Percentiles rank a stretch among this genome's conserved stretches.
Conservation (phyloP, 2,888 invertebrate species). For the Limnephilus marmoratus region DNA sequence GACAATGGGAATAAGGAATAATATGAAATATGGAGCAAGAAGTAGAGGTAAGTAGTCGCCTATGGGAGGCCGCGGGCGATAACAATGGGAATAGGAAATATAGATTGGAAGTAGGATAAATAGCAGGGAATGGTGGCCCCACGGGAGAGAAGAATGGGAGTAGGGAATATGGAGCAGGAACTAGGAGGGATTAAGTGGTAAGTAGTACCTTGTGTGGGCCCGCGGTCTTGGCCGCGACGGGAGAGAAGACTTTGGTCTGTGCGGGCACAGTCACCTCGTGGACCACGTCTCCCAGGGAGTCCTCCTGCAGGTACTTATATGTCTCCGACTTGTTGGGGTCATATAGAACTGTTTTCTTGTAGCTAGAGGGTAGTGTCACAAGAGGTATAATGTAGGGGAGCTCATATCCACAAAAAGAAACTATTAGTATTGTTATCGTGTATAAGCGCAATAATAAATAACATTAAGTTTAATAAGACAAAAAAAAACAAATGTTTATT, state of each 20-base stretch:
- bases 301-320: slow-evolving; percentile 90
- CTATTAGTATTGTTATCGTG: slow-evolving; percentile 58
- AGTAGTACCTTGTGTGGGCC: slow-evolving; percentile 67
- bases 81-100: no score
- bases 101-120: no score
- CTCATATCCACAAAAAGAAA: slow-evolving; percentile 66
- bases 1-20: no score
- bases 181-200: no score
- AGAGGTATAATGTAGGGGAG: slow-evolving; percentile 65
- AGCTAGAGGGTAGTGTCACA: slow-evolving; percentile 70
- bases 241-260: slow-evolving; percentile 87
- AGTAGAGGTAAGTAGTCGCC: no score
- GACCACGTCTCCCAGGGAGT: slow-evolving; percentile 80
- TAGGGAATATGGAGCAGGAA: no score
- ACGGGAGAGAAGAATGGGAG: no score
- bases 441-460: slow-evolving; percentile 61
- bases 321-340: slow-evolving; percentile 94
- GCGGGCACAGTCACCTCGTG: slow-evolving; percentile 85
- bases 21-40: no score
- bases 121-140: no score
- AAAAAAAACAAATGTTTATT: slow-evolving; percentile 9
- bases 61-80: no score
- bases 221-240: slow-evolving; percentile 77
- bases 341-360: slow-evolving; percentile 85
- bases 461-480: slow-evolving; percentile 6